These are phyloP conservation scores for Protophormia terraenovae DNA, from an alignment of 2,888 invertebrate genomes.

Conservation along the genomic window DNA sequence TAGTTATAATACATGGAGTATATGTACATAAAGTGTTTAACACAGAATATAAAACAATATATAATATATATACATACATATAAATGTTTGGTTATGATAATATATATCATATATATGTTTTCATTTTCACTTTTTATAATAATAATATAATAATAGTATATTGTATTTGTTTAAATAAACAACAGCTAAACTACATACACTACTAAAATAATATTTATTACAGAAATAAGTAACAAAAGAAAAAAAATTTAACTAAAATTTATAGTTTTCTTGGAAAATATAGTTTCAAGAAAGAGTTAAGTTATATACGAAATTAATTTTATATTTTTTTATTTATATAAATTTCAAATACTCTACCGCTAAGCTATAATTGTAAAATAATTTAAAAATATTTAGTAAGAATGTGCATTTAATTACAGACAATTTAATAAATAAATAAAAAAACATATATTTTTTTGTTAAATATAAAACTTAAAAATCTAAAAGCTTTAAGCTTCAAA, in stretches of 20 bases:
- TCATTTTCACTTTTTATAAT: no score
- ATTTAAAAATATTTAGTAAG: constrained; percentile 40
- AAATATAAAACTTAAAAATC: constrained; percentile 11
- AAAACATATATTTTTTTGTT: background rate
- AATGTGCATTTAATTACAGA: constrained; percentile 56
- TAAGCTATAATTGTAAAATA: constrained; percentile 52
- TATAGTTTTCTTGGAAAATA: background rate
- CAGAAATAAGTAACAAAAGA: no score
- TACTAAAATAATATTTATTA: constrained; percentile 71
- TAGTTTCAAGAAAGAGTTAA: background rate
- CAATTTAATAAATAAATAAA: constrained; percentile 15
- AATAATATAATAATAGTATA: no score
- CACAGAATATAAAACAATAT: background rate
- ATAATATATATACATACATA: background rate
- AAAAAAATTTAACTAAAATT: background rate
- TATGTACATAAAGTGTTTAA: constrained; percentile 16
- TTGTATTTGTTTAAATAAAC: constrained; percentile 62
- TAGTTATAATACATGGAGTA: background rate
- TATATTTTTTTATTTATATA: background rate
- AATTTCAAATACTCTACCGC: constrained; percentile 36
- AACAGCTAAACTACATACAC: constrained; percentile 72
- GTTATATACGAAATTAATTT: background rate
- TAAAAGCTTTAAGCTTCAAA: constrained; percentile 43
- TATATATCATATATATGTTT: background rate
- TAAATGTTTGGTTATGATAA: background rate